Evolutionary conservation across 30 jellyfish, hydroid and myxozoan species (phyloP).

Genomic region (Hydractinia symbiolongicarpus): DNA sequence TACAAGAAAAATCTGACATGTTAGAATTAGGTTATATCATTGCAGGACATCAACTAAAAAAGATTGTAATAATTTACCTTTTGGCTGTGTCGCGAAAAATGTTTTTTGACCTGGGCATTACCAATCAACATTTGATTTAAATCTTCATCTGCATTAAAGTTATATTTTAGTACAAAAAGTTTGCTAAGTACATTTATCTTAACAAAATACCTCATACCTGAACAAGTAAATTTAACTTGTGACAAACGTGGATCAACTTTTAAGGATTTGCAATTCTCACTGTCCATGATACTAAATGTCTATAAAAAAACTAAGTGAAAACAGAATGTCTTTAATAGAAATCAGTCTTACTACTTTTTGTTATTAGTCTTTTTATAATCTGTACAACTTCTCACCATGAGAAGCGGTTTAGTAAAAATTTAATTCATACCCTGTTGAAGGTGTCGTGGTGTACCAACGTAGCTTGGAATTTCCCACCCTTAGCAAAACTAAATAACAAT

Average conservation of each 20-base stretch:
- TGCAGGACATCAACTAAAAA: neutral
- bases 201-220: constrained; percentile 18
- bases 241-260: constrained; percentile 13
- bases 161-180: neutral
- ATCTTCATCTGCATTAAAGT: constrained; percentile 12
- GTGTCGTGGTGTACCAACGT: neutral
- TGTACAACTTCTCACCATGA: no score
- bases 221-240: constrained; percentile 3
- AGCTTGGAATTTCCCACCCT: neutral
- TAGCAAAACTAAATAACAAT: neutral
- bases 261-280: constrained; percentile 5
- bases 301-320: neutral
- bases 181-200: no score
- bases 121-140: constrained; percentile 26
- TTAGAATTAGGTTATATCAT: neutral
- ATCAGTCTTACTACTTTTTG: no score
- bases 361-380: no score
- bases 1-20: neutral
- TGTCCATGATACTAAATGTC: constrained; percentile 11
- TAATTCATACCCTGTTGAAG: neutral
- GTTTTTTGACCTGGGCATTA: neutral
- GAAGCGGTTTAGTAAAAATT: no score
- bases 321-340: neutral
- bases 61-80: neutral
- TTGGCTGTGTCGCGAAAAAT: constrained; percentile 13